These are phyloP conservation scores for Ophonus ardosiacus DNA, from an alignment of 2,888 invertebrate species.

Conservation along the genomic window DNA sequence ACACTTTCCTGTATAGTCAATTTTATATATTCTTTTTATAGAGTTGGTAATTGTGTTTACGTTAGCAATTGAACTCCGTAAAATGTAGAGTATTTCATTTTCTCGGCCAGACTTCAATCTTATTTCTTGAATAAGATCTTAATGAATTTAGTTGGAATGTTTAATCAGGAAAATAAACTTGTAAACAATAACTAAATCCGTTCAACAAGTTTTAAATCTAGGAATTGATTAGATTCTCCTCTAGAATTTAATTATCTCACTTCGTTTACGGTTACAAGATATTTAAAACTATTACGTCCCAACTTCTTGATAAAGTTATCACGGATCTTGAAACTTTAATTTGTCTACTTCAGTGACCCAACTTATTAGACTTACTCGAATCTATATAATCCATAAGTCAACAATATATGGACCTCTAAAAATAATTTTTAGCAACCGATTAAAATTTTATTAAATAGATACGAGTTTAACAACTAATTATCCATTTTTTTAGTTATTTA, in stretches of 20 bases:
- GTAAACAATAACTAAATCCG: slow-evolving; percentile 1
- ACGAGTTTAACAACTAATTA: too few species aligned
- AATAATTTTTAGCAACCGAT: too few species aligned
- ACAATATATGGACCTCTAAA: too few species aligned
- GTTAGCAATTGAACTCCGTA: neutral
- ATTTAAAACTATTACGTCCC: neutral
- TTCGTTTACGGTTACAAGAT: neutral
- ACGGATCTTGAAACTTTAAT: neutral
- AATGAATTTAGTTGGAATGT: slow-evolving; percentile 18
- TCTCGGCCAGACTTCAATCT: neutral
- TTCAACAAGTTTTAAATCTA: neutral
- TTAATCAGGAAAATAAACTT: slow-evolving; percentile 34
- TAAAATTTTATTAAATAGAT: too few species aligned
- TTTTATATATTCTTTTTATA: neutral
- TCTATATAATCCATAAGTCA: too few species aligned
- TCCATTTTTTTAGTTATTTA: too few species aligned
- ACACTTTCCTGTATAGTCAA: neutral
- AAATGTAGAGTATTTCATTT: too few species aligned
- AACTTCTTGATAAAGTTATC: neutral
- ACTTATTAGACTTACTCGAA: too few species aligned
- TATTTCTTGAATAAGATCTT: neutral
- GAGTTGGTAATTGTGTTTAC: neutral
- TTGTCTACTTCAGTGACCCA: too few species aligned
- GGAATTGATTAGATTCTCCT: slow-evolving; percentile 10
- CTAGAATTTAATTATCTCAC: slow-evolving; percentile 30